These are phyloP conservation scores for Loxodonta africana DNA, from an alignment of 2,113 vertebrate genomes.

Conservation along the genomic window DNA sequence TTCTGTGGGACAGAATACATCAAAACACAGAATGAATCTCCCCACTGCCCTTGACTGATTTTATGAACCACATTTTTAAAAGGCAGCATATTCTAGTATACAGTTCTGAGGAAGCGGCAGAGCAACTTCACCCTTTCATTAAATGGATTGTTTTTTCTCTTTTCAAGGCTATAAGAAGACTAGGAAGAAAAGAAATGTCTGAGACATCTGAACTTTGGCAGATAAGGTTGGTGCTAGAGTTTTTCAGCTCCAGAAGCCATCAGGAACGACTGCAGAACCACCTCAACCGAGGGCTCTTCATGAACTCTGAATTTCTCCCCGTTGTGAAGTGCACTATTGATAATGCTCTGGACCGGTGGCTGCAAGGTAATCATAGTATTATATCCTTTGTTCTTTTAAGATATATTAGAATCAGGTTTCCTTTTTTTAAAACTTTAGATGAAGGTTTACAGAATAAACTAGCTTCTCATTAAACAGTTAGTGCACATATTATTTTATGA, in stretches of 20 bases:
- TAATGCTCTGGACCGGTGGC: slow-evolving; percentile 94
- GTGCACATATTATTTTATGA: too few relatives aligned
- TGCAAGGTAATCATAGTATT: slow-evolving; percentile 89
- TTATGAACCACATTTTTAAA: background rate
- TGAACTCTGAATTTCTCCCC: slow-evolving; percentile 96
- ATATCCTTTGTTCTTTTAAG: background rate
- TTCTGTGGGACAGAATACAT: background rate
- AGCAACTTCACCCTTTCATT: background rate
- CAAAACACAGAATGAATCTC: background rate
- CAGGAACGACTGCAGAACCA: slow-evolving; percentile 88
- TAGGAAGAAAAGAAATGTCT: slow-evolving; percentile 90
- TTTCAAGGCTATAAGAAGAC: slow-evolving; percentile 89
- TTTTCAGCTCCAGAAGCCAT: slow-evolving; percentile 94
- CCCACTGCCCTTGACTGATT: background rate
- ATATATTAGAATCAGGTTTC: background rate
- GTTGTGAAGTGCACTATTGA: slow-evolving; percentile 97
- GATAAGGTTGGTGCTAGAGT: slow-evolving; percentile 95
- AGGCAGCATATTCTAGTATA: background rate
- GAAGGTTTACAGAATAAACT: too few relatives aligned
- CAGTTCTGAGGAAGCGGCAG: background rate
- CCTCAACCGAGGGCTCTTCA: slow-evolving; percentile 90
- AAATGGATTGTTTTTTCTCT: background rate
- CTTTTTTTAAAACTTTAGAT: background rate
- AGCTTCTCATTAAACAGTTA: too few relatives aligned
- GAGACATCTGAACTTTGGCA: slow-evolving; percentile 97